A percentile compares a stretch with the other conserved stretches of the same genome.
These are phyloP conservation scores for Thymelicus sylvestris DNA, from an alignment of 2,888 invertebrate species.

Conservation along the genomic window DNA sequence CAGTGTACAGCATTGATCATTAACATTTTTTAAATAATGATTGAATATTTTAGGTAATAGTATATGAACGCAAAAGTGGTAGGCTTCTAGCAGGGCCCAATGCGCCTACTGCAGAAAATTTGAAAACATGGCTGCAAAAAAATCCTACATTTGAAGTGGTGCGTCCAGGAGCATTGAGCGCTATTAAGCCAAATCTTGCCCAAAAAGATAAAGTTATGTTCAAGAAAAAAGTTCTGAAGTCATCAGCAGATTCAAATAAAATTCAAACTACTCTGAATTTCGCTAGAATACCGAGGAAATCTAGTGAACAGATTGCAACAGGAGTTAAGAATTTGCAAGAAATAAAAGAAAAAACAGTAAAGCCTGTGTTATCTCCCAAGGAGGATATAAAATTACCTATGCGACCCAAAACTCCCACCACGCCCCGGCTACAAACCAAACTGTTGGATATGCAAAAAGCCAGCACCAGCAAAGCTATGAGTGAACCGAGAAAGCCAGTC, in stretches of 20 bases:
- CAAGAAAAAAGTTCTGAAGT: slow-evolving; percentile 46
- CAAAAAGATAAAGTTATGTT: slow-evolving; percentile 50
- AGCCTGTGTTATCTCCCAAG: slow-evolving; percentile 51
- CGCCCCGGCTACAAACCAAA: slow-evolving; percentile 51
- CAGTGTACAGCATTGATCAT: too few relatives aligned
- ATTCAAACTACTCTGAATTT: slow-evolving; percentile 82
- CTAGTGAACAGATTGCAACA: slow-evolving; percentile 51
- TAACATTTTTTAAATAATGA: slow-evolving; percentile 11
- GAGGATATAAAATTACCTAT: slow-evolving; percentile 55
- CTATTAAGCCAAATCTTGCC: slow-evolving; percentile 67
- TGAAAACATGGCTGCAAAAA: slow-evolving; percentile 93
- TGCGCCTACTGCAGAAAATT: slow-evolving; percentile 92
- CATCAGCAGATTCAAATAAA: slow-evolving; percentile 57
- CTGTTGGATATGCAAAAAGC: slow-evolving; percentile 64
- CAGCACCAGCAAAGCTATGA: slow-evolving; percentile 50
- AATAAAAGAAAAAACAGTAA: slow-evolving; percentile 53
- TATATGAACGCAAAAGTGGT: slow-evolving; percentile 93
- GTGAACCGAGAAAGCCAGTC: slow-evolving; percentile 62
- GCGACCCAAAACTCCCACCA: slow-evolving; percentile 49
- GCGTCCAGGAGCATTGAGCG: slow-evolving; percentile 84
- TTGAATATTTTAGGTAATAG: slow-evolving; percentile 85
- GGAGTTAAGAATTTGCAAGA: slow-evolving; percentile 43
- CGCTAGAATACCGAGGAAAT: slow-evolving; percentile 68
- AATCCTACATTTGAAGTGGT: slow-evolving; percentile 96
- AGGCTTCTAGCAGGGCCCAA: slow-evolving; percentile 89